Percentiles rank a stretch among this genome's conserved stretches.
Evolutionary conservation across 2,113 vertebrate species (phyloP).

Genomic region (Catharus minimus): DNA sequence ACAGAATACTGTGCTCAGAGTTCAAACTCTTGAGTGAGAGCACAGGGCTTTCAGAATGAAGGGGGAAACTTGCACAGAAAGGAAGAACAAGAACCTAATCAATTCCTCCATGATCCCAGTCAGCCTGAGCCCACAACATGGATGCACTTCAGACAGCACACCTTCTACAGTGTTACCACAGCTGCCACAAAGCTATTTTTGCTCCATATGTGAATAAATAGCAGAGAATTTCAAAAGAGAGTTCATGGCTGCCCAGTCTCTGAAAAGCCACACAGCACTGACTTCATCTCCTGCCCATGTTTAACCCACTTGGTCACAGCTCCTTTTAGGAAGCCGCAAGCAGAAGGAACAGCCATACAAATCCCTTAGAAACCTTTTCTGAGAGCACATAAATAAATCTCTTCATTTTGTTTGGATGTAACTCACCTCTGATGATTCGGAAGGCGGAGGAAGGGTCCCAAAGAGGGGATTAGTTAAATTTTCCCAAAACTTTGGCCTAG

Average conservation of each 20-base stretch:
- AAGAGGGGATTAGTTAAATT: conserved; percentile 93
- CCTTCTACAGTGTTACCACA: background rate
- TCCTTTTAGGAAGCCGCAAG: background rate
- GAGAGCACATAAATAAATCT: background rate
- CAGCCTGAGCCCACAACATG: background rate
- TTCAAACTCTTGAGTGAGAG: background rate
- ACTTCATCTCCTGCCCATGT: background rate
- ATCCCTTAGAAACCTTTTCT: background rate
- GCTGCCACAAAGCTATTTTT: background rate
- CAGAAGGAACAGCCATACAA: background rate
- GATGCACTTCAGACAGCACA: too few relatives aligned
- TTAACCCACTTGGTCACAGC: background rate
- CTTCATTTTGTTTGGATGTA: background rate
- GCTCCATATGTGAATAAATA: background rate
- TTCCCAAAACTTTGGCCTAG: conserved; percentile 94
- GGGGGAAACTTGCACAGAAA: background rate
- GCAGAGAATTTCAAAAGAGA: background rate
- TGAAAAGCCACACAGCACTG: background rate
- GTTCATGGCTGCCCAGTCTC: background rate
- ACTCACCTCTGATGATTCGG: conserved; percentile 91
- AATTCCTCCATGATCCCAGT: background rate
- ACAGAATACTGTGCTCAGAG: background rate
- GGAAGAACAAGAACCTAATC: background rate
- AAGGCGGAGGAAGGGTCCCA: conserved; percentile 83
- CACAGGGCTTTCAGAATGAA: background rate